phyloP scores from a whole-genome alignment of 1,140 invertebrate genomes.

The Ditylenchus dipsaci region DNA sequence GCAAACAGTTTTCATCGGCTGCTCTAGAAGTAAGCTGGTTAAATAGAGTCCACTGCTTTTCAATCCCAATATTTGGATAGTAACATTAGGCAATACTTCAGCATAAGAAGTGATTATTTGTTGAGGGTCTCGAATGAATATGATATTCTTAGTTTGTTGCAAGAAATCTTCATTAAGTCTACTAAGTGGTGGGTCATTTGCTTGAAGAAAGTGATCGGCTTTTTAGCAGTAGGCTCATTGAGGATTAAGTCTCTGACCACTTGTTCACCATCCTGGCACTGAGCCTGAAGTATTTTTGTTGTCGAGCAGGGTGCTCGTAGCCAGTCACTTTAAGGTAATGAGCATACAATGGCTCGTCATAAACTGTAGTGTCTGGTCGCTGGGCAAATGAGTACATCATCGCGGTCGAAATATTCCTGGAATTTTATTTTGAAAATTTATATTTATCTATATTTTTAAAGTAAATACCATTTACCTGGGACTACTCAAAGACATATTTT shows the following conservation, averaged over 20 bases:
- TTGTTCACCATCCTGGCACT: neutral
- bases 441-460: too few relatives aligned
- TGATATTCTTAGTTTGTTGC: neutral
- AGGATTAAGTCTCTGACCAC: neutral
- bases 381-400: slow-evolving; percentile 1
- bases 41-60: neutral
- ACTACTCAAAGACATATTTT: neutral
- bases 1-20: neutral
- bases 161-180: neutral
- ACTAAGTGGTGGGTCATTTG: slow-evolving; percentile 1
- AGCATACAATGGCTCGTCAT: neutral
- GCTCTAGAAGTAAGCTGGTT: neutral
- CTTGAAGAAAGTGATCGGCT: neutral
- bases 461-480: neutral
- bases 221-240: neutral
- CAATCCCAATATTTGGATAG: neutral
- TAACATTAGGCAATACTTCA: neutral
- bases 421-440: too few relatives aligned
- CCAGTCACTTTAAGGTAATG: slow-evolving; percentile 1
- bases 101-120: slow-evolving; percentile 1
- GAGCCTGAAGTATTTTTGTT: neutral
- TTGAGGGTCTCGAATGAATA: neutral
- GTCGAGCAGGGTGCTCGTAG: neutral
- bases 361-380: neutral
- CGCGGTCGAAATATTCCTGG: neutral